Conservation (phyloP, 2,797 vertebrate genomes). For the Sebastes elongatus region DNA sequence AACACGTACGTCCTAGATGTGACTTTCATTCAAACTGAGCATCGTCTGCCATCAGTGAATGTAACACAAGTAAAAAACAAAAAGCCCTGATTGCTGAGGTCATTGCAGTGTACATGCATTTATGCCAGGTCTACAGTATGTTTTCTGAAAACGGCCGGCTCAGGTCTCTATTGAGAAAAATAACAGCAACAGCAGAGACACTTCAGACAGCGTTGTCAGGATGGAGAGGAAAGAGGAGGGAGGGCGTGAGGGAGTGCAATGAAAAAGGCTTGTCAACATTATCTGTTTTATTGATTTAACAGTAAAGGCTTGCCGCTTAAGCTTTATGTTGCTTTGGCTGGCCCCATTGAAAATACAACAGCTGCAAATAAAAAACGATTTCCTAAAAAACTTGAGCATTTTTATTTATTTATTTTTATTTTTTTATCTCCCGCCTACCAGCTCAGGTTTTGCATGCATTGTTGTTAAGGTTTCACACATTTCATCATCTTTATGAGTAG, state of each 20-base stretch:
- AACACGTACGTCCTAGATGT: not conserved
- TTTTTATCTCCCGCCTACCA: slow-evolving; percentile 40
- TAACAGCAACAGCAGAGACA: slow-evolving; percentile 45
- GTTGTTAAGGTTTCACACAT: slow-evolving; percentile 42
- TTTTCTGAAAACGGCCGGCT: slow-evolving; percentile 30
- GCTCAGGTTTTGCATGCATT: slow-evolving; percentile 54
- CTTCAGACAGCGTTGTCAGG: slow-evolving; percentile 60
- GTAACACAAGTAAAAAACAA: not conserved
- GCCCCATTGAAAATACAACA: slow-evolving; percentile 82
- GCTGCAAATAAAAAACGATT: slow-evolving; percentile 76
- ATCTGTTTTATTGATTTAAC: slow-evolving; percentile 88
- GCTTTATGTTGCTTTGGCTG: slow-evolving; percentile 83
- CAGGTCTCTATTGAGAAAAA: slow-evolving; percentile 35
- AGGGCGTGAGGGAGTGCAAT: slow-evolving; percentile 67
- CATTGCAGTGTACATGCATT: not conserved
- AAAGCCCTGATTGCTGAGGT: not conserved
- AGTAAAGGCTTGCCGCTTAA: slow-evolving; percentile 84
- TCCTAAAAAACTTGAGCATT: slow-evolving; percentile 56
- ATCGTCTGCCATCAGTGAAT: not conserved
- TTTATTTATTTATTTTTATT: slow-evolving; percentile 44
- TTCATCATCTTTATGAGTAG: slow-evolving; percentile 68
- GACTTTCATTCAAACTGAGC: not conserved
- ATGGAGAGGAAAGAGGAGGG: slow-evolving; percentile 43
- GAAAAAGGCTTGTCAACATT: slow-evolving; percentile 87
- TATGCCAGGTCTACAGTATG: not conserved